phyloP scores from a whole-genome alignment of 2,888 invertebrate species.

The Cantharis flavilabris region DNA sequence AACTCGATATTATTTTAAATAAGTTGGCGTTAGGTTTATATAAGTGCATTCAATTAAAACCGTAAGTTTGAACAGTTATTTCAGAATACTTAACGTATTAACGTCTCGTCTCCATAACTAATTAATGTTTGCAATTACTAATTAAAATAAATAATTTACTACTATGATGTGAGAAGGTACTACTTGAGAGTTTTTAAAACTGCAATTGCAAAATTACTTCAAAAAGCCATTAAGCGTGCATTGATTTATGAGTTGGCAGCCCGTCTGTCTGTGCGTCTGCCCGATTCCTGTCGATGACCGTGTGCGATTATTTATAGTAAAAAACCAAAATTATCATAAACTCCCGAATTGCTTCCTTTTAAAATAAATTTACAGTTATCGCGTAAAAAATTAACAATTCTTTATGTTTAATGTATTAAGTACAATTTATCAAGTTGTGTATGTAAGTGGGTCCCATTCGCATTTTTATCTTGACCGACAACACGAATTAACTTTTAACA shows the following conservation, averaged over 20 bases:
- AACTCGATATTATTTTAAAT: neutral
- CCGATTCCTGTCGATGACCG: neutral
- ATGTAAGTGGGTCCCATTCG: neutral
- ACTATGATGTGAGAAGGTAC: neutral
- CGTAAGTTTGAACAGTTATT: neutral
- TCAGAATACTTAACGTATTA: neutral
- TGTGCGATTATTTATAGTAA: neutral
- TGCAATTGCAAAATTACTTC: neutral
- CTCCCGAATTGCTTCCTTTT: neutral
- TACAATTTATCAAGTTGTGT: neutral
- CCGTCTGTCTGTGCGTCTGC: neutral
- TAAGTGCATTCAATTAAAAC: neutral
- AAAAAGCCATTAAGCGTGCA: neutral
- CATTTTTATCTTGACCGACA: constrained; percentile 1
- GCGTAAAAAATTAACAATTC: neutral
- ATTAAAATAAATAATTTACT: neutral
- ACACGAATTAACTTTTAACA: neutral
- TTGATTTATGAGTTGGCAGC: neutral
- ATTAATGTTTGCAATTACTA: neutral
- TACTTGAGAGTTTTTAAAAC: neutral
- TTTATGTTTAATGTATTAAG: constrained; percentile 1
- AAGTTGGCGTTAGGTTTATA: neutral
- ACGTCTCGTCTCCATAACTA: neutral
- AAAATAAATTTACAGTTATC: neutral
- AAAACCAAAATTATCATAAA: neutral